These are phyloP conservation scores for Acipenser oxyrinchus DNA, from an alignment of 2,797 vertebrate genomes.

Conservation along the genomic window DNA sequence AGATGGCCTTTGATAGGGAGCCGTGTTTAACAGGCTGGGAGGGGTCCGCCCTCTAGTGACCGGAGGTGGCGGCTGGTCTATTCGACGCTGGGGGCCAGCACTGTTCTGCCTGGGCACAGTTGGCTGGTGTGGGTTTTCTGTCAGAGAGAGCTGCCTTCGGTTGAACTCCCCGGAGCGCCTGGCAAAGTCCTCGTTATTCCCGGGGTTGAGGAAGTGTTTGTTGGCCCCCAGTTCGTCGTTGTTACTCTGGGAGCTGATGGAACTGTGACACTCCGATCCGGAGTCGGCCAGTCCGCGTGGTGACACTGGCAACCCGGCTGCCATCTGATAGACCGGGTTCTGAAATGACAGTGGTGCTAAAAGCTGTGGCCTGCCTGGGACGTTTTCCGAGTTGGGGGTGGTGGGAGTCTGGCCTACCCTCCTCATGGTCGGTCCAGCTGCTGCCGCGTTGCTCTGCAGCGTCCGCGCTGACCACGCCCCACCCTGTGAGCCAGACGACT, in stretches of 20 bases:
- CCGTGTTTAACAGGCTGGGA: constrained; percentile 71
- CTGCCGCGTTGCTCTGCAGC: constrained; percentile 57
- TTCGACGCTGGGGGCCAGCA: constrained; percentile 82
- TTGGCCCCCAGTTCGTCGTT: constrained; percentile 75
- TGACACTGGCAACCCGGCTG: constrained; percentile 83
- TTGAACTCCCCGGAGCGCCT: constrained; percentile 81
- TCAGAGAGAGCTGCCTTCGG: constrained; percentile 81
- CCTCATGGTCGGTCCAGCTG: constrained; percentile 65
- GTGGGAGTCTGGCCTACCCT: constrained; percentile 66
- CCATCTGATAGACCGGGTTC: constrained; percentile 98
- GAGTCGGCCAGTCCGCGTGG: constrained; percentile 85
- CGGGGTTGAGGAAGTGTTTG: constrained; percentile 67
- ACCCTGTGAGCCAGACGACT: constrained; percentile 44
- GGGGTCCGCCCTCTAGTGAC: constrained; percentile 80
- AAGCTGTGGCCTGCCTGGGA: constrained; percentile 80
- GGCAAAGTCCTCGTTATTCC: constrained; percentile 69
- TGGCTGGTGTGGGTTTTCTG: constrained; percentile 75
- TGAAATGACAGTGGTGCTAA: constrained; percentile 94
- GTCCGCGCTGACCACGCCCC: constrained; percentile 74
- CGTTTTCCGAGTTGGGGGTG: constrained; percentile 61
- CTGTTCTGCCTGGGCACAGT: constrained; percentile 85
- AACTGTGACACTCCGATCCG: constrained; percentile 94
- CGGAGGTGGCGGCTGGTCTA: constrained; percentile 83
- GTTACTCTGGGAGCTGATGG: constrained; percentile 96
- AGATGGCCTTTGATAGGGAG: constrained; percentile 79